Evolutionary conservation across 2,113 vertebrate genomes (phyloP).

Genomic region (Terrapene triunguis): DNA sequence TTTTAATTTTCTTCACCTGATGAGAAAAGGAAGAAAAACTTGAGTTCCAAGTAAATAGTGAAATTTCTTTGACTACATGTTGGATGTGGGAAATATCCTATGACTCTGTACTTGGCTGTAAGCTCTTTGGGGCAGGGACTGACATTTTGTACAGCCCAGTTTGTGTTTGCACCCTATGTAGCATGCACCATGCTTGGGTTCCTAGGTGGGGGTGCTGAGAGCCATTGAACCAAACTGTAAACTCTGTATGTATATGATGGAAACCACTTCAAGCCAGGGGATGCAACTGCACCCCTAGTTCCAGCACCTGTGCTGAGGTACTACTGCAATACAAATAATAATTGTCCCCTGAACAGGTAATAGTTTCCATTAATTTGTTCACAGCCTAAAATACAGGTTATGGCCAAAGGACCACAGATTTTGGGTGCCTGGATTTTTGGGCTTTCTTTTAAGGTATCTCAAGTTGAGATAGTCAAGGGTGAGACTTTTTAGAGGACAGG

Average conservation of each 20-base stretch:
- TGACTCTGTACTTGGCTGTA: neutral
- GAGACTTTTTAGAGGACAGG: neutral
- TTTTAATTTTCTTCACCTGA: constrained; percentile 51
- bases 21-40: neutral
- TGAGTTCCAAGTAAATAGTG: neutral
- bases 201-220: no score
- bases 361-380: neutral
- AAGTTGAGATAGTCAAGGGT: neutral
- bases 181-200: neutral
- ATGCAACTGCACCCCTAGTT: no score
- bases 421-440: neutral
- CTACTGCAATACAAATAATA: neutral
- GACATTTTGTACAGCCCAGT: neutral
- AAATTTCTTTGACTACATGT: neutral
- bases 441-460: neutral
- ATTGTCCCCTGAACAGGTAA: neutral
- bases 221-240: no score
- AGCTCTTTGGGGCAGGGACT: neutral
- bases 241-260: no score
- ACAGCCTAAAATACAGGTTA: neutral
- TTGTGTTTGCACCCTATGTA: neutral
- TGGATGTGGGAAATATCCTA: constrained; percentile 19
- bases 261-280: no score
- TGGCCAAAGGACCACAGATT: neutral
- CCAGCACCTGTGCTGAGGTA: neutral